Base-by-base conservation (phyloP, 2,888 invertebrate genomes). In the Peribatodes rhomboidaria region DNA sequence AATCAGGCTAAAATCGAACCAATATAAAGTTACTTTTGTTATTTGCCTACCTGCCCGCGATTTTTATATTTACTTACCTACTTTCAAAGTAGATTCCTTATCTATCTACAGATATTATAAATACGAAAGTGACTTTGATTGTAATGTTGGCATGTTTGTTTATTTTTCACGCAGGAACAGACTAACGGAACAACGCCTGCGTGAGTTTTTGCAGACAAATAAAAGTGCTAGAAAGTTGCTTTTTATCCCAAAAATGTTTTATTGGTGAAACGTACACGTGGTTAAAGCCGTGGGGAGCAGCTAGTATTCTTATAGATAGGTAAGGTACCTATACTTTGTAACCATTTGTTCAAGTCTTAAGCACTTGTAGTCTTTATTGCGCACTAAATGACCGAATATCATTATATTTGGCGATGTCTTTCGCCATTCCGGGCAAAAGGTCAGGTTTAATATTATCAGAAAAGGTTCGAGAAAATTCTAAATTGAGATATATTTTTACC, bases 391-490 rank as follows among this genome's bases (percentile, higher is more conserved):
- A 31, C 50, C 53, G 60, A 65, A 57, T 59, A 54, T 42, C 42
- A 54, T 54, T 47, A 62, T 62, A 63, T 54, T 44, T 52, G 56
- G 42, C 53, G 50, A 60, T 56, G 53, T 57, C 44, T 53, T 65
- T 60, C 49, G 53, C 56, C 52, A 62, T 65, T 67, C 60, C 54
- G 44, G 27, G 55, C 31, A 59, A 69, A 69, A 69, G 69, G 66
- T 66, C 69, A 66, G 61, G 55, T 42, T 55, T 61, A 66, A 64
- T 61, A 61, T 53, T 65, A 65, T 65, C 56, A 56, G 54, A 39
- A 37, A 57, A 50, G 61, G 61, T 64, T 63, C 54, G 60, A 55
- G 61, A 64, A 58, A 69, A 54, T 56, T 62, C 55, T 63, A 63
- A 60, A 61, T 66, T 52, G 55, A 58, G 58, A 53, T 47, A 54